Base-by-base conservation (phyloP, 2,888 invertebrate genomes). In the Nebria salina region DNA sequence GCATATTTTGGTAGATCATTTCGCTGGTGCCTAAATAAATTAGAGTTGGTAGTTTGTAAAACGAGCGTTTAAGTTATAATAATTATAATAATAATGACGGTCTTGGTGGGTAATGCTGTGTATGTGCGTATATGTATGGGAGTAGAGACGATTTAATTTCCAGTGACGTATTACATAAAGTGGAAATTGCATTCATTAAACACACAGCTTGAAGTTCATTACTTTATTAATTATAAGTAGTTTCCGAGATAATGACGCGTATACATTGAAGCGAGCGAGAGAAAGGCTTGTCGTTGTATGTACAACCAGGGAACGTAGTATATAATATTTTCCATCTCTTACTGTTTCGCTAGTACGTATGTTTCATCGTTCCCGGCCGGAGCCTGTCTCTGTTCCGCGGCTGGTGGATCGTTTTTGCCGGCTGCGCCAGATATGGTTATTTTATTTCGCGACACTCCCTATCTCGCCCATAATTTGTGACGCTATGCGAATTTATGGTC, bases 401-500 rank as follows among this genome's bases (percentile, higher is more conserved):
- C 4, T 54, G 54, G 11, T 54, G 54, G 54, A 54, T 54, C 54
- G 54, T 54, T 54, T 54, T 54, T 81, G 77, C 73, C 78, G 81
- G 83, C 83, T 82, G 84, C 84, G 86, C 86, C 87, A 88, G 88
- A 89, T 89, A 88, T 89, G 88, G 88, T 88, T 89, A 88, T 88
- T 89, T 89, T 88, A 88, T 88, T 88, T 88, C 88, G 86, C 87
- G 88, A 89, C 88, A 87, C 88, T 87, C 88, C 88, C 88, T 88
- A 89, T 88, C 88, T 88, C 87, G 87, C 85, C 88, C 88, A 89
- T 89, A 89, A 89, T 89, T 89, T 88, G 89, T 88, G 89, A 89
- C 88, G 89, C 89, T 88, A 87, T 87, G 88, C 86, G 88, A 89
- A 89, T 89, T 89, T 89, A 89, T 89, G 87, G 88, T 88, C 89